Base-by-base conservation (phyloP, 2,113 vertebrate genomes). In the Thalassoma bifasciatum region DNA sequence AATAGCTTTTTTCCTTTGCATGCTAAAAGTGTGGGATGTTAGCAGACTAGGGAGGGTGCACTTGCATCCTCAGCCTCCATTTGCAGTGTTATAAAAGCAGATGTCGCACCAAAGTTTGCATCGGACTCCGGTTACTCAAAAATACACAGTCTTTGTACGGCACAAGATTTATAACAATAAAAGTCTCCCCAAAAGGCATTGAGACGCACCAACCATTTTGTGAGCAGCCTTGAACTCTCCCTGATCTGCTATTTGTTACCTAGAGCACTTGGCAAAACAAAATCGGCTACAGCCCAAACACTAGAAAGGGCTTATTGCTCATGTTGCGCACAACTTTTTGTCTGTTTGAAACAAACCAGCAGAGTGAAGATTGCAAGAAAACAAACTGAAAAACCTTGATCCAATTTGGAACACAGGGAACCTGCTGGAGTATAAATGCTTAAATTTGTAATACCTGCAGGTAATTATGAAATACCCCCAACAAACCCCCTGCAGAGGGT, bases 241-340 rank as follows among this genome's bases (percentile, higher is more conserved):
- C 86, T 89, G 82, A 90, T 90, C 75, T 81, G 82, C 86, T 88
- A 83, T 92, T 92, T 92, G 88, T 92, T 89, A 82, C 81, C 81
- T 67, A n/a, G 19, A 90, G 79, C 86, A 56, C 79, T 86, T 79
- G 75, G 79, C 69, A 79, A 84, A 88, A 89, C 72, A 84, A 88
- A 90, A 86, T 85, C 56, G 72, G 62, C 84, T 72, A 19, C 49
- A 74, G 74, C 84, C 86, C 68, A 74, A 84, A 86, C 77, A 89
- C 82, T 82, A 84, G 86, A 88, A 83, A 75, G 79, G 79, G 60
- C 77, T 87, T 79, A 86, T 82, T 83, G 76, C 86, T 88, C 79
- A 77, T 82, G 77, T 84, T 82, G 73, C 79, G 57, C 69, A 75
- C 66, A 76, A 85, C 83, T 88, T 89, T 63, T 69, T 36, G 38